These are phyloP conservation scores for Drosophila planitibia DNA, from an alignment of 2,888 invertebrate species.

Conservation along the genomic window DNA sequence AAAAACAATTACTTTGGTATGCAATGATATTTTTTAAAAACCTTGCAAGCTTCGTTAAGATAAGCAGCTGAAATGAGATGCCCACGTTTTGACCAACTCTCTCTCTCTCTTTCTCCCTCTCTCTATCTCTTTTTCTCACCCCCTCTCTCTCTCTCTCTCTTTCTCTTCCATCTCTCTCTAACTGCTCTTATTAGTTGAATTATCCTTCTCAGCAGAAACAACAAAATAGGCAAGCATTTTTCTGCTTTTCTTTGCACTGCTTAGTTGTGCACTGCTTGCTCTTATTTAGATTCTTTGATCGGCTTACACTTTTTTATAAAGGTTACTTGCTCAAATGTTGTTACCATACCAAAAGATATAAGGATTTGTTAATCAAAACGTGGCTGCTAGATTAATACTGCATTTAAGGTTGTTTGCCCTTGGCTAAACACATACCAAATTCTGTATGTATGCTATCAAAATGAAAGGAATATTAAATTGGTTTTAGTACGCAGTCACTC, in stretches of 20 bases:
- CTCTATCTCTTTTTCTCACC: too few species aligned
- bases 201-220: background rate
- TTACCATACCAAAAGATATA: background rate
- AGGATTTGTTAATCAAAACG: background rate
- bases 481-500: background rate
- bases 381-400: background rate
- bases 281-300: background rate
- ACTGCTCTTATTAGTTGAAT: too few species aligned
- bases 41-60: too few species aligned
- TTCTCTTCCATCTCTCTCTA: background rate
- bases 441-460: background rate
- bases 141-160: background rate
- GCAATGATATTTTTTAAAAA: background rate
- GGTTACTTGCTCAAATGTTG: background rate
- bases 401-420: background rate
- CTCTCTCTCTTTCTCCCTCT: too few species aligned
- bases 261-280: background rate
- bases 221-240: background rate
- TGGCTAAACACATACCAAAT: background rate
- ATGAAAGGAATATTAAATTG: background rate
- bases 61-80: too few species aligned
- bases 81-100: too few species aligned
- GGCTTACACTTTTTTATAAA: background rate
- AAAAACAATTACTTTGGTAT: too few species aligned
- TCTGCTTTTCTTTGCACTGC: background rate